These are phyloP conservation scores for Lagopus leucura DNA, from an alignment of 2,113 vertebrate species.

Conservation along the genomic window DNA sequence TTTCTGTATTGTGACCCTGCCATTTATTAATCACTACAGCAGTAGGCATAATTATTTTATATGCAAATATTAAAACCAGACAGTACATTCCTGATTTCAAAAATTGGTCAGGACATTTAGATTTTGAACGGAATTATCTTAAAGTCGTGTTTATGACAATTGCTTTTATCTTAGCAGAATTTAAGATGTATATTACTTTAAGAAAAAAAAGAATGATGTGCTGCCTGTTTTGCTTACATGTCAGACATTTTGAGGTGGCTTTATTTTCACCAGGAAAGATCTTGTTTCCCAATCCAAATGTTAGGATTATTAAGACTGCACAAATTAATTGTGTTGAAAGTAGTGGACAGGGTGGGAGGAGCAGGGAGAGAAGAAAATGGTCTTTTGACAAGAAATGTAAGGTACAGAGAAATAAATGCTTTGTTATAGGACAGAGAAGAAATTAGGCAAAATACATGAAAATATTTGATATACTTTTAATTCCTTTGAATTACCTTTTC, in stretches of 20 bases:
- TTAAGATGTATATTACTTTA: neutral
- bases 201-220: neutral
- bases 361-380: neutral
- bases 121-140: neutral
- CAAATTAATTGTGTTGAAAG: neutral
- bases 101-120: neutral
- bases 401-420: neutral
- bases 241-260: neutral
- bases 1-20: neutral
- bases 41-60: neutral
- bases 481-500: neutral
- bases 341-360: too few relatives aligned
- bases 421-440: neutral
- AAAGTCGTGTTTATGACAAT: neutral
- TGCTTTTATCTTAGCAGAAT: neutral
- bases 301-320: neutral
- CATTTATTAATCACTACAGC: neutral
- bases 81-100: neutral
- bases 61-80: neutral
- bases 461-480: neutral
- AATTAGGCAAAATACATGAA: neutral
- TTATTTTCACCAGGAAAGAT: neutral
- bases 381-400: neutral
- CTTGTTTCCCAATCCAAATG: neutral
- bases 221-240: neutral